These are phyloP conservation scores for Aurelia aurita DNA, from an alignment of 30 jellyfish, hydroid and myxozoan genomes.

Conservation along the genomic window DNA sequence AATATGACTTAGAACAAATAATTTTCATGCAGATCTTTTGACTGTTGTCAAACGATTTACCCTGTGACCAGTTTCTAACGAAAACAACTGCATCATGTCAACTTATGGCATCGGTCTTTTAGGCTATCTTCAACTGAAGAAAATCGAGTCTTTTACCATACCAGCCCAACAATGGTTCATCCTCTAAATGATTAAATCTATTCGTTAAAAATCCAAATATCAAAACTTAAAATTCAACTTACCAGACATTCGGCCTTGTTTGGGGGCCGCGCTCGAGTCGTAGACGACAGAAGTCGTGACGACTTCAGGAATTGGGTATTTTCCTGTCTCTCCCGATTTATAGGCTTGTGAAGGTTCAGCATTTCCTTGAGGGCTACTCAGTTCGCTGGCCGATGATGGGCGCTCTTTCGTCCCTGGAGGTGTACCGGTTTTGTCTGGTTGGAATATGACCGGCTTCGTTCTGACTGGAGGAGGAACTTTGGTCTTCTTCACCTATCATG, in stretches of 20 bases:
- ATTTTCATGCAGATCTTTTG: too few relatives aligned
- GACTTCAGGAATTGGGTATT: slow-evolving; percentile 59
- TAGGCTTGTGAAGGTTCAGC: neutral
- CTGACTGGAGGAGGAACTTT: slow-evolving; percentile 71
- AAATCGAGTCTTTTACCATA: too few relatives aligned
- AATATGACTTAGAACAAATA: too few relatives aligned
- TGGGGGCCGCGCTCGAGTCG: slow-evolving; percentile 23
- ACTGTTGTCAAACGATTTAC: too few relatives aligned
- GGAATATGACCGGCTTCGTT: slow-evolving; percentile 69
- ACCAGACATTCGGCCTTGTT: slow-evolving; percentile 22
- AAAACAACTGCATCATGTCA: too few relatives aligned
- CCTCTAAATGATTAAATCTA: too few relatives aligned
- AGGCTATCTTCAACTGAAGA: too few relatives aligned
- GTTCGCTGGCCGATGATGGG: slow-evolving; percentile 17
- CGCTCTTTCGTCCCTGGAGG: slow-evolving; percentile 26
- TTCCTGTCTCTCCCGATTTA: slow-evolving; percentile 10
- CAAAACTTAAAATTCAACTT: neutral
- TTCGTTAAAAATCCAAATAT: too few relatives aligned
- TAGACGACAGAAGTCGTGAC: slow-evolving; percentile 43
- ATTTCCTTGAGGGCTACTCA: neutral
- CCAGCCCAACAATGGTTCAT: too few relatives aligned
- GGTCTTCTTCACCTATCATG: slow-evolving; percentile 48
- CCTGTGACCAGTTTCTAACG: too few relatives aligned
- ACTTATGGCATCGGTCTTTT: too few relatives aligned
- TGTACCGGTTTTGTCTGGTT: slow-evolving; percentile 39